A percentile compares a stretch with the other conserved stretches of the same genome.
Conservation (phyloP, 1,140 invertebrate species). For the Brachionus manjavacas region DNA sequence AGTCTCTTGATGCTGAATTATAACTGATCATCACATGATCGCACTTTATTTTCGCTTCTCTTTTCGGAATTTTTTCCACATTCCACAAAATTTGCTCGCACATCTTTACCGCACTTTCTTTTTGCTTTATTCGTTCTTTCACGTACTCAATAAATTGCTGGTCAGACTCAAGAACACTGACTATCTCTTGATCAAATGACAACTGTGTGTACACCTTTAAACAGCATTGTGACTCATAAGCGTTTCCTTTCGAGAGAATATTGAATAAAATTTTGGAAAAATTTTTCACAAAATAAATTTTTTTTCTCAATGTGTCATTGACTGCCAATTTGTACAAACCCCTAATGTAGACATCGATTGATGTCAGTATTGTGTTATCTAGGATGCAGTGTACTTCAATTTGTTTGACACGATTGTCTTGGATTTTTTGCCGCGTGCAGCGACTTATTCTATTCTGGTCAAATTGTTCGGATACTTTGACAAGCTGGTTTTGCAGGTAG, state of each 20-base stretch:
- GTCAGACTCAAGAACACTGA: background rate
- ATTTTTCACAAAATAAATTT: background rate
- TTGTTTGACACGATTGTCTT: background rate
- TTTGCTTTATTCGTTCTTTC: background rate
- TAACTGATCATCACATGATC: conserved; percentile 37
- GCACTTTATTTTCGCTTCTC: background rate
- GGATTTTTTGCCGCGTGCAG: background rate
- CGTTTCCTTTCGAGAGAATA: background rate
- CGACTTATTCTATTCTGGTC: background rate
- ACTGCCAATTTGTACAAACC: background rate
- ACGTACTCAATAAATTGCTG: background rate
- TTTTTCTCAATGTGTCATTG: background rate
- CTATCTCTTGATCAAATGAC: background rate
- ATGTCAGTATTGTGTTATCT: background rate
- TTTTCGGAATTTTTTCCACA: background rate
- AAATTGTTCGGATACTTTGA: background rate
- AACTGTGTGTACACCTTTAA: background rate
- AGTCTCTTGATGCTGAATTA: background rate
- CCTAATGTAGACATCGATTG: background rate
- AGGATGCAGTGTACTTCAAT: background rate
- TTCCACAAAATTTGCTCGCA: conserved; percentile 18
- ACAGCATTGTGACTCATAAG: background rate
- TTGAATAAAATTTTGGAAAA: background rate
- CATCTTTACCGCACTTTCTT: background rate
- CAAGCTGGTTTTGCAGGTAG: background rate